Percentiles rank a stretch among this genome's conserved stretches.
phyloP scores from a whole-genome alignment of 2,113 vertebrate species.

The Passer montanus region DNA sequence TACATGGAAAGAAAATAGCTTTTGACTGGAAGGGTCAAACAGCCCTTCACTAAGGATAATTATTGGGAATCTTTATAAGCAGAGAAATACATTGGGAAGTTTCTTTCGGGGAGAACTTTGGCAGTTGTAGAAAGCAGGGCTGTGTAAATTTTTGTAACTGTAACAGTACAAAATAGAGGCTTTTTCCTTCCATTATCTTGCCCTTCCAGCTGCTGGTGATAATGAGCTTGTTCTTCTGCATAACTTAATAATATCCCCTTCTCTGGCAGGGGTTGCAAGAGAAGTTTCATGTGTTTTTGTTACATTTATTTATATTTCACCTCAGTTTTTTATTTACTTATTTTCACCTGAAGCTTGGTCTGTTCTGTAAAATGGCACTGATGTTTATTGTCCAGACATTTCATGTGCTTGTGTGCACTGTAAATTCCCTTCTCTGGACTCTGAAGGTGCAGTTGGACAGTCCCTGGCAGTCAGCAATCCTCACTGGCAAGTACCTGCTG shows the following conservation, averaged over 20 bases:
- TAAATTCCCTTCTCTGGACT: background rate
- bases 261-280: background rate
- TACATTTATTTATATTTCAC: background rate
- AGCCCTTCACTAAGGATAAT: background rate
- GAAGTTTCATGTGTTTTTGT: background rate
- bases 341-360: background rate
- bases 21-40: background rate
- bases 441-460: background rate
- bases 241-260: background rate
- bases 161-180: background rate
- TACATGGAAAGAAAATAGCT: background rate
- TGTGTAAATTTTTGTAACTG: background rate
- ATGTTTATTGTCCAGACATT: background rate
- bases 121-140: background rate
- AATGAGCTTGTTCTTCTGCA: background rate
- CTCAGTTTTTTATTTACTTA: fast-evolving
- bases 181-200: slow-evolving; percentile 45
- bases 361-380: background rate
- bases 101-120: background rate
- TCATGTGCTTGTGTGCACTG: background rate
- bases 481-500: background rate
- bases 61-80: background rate
- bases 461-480: background rate
- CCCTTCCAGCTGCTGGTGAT: slow-evolving; percentile 37
- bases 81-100: background rate